A percentile compares a stretch with the other conserved stretches of the same genome.
Conservation (phyloP, 2,888 invertebrate genomes). For the Bugulina stolonifera region DNA sequence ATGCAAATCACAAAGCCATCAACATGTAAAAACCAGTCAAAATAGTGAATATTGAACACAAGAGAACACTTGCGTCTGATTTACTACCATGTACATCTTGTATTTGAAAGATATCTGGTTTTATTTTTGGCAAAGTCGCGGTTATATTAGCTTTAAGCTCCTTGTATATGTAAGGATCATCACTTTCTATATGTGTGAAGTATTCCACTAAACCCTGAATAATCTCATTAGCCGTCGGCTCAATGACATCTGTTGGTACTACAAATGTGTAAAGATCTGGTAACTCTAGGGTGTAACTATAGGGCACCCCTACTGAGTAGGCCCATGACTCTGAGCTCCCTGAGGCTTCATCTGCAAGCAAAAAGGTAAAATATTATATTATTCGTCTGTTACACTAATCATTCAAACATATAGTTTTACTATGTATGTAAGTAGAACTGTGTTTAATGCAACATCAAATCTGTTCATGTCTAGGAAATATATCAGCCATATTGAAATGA, state of each 20-base stretch:
- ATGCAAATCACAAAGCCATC: no score
- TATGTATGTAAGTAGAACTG: no score
- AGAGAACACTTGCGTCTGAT: no score
- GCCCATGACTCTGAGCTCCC: slow-evolving; percentile 23
- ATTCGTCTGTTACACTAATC: no score
- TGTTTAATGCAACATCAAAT: no score
- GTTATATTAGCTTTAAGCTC: slow-evolving; percentile 18
- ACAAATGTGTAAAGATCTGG: neutral
- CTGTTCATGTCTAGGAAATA: no score
- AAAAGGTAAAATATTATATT: neutral
- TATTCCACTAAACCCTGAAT: slow-evolving; percentile 1
- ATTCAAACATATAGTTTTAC: no score
- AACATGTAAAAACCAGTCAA: no score
- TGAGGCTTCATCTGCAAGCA: slow-evolving; percentile 23
- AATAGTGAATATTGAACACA: no score
- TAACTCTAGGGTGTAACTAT: slow-evolving; percentile 4
- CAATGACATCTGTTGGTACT: slow-evolving; percentile 1
- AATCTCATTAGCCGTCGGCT: slow-evolving; percentile 7
- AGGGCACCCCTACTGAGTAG: slow-evolving; percentile 12
- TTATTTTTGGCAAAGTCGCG: neutral
- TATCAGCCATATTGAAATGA: no score
- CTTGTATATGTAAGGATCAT: neutral
- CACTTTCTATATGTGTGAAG: neutral
- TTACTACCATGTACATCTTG: no score
- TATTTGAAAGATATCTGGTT: neutral